These are phyloP conservation scores for Erithacus rubecula DNA, from an alignment of 2,797 vertebrate species.

Conservation along the genomic window DNA sequence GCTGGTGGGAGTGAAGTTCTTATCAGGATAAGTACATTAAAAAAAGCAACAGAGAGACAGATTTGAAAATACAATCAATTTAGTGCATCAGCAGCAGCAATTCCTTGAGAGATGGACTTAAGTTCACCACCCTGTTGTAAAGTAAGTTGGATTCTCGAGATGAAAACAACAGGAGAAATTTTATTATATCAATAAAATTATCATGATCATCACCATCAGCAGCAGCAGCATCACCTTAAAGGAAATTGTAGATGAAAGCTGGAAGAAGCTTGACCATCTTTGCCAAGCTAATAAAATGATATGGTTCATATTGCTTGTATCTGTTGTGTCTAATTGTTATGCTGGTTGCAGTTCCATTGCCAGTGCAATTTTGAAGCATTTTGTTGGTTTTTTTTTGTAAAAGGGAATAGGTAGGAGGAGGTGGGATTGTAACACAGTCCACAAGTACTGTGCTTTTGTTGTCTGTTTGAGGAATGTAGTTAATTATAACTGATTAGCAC, in stretches of 20 bases:
- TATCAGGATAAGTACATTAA: background rate
- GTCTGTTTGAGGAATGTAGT: background rate
- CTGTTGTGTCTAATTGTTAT: background rate
- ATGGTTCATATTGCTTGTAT: background rate
- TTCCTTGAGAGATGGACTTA: background rate
- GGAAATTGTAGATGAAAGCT: background rate
- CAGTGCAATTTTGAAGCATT: background rate
- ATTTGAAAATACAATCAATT: background rate
- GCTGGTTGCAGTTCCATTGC: background rate
- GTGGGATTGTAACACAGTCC: background rate
- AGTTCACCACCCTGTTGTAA: background rate
- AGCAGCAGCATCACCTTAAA: background rate
- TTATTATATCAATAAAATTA: background rate
- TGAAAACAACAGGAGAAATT: background rate
- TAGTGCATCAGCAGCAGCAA: background rate
- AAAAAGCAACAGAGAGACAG: background rate
- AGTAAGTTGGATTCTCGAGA: background rate
- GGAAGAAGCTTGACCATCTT: background rate
- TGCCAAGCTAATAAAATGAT: background rate
- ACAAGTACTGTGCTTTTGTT: background rate
- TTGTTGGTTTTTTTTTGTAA: background rate
- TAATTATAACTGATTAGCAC: background rate
- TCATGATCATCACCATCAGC: background rate
- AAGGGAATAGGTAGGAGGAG: background rate
- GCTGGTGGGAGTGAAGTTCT: background rate